A percentile compares a stretch with the other conserved stretches of the same genome.
Conservation (phyloP, 2,888 invertebrate genomes). For the Troilus luridus region DNA sequence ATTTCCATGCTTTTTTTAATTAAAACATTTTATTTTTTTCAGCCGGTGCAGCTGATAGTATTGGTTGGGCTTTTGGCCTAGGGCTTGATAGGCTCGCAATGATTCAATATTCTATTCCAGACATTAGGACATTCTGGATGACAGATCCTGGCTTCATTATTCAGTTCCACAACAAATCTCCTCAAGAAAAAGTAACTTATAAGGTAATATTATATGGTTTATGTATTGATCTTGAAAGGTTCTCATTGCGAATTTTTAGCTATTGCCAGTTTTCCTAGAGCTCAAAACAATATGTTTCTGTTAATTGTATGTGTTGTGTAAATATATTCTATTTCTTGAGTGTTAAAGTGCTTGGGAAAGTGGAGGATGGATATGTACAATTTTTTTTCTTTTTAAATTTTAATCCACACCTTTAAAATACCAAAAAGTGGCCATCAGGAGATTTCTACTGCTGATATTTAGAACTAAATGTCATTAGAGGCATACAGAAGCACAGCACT, state of each 20-base stretch:
- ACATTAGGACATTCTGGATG: conserved; percentile 98
- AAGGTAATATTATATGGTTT: conserved; percentile 70
- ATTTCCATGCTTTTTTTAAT: conserved; percentile 23
- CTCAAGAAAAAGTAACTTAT: conserved; percentile 79
- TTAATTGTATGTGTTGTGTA: too few species aligned
- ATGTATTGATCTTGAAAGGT: not conserved
- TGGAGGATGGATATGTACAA: too few species aligned
- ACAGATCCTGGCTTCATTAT: conserved; percentile 90
- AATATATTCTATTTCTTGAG: too few species aligned
- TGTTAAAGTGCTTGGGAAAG: too few species aligned
- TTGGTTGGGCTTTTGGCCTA: conserved; percentile 98
- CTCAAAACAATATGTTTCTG: too few species aligned
- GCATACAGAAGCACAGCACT: too few species aligned
- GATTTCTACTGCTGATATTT: too few species aligned
- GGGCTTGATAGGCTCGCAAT: conserved; percentile 97
- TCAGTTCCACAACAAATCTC: conserved; percentile 86
- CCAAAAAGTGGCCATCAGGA: too few species aligned
- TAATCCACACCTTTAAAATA: too few species aligned
- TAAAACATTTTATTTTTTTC: conserved; percentile 37
- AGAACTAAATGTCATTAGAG: too few species aligned
- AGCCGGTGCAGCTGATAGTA: conserved; percentile 84
- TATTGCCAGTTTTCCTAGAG: too few species aligned
- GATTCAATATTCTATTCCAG: conserved; percentile 94
- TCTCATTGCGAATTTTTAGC: not conserved
- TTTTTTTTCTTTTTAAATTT: too few species aligned